Evolutionary conservation across 92 coral and sea anemone species (phyloP).

Genomic region (Siderastrea siderea): DNA sequence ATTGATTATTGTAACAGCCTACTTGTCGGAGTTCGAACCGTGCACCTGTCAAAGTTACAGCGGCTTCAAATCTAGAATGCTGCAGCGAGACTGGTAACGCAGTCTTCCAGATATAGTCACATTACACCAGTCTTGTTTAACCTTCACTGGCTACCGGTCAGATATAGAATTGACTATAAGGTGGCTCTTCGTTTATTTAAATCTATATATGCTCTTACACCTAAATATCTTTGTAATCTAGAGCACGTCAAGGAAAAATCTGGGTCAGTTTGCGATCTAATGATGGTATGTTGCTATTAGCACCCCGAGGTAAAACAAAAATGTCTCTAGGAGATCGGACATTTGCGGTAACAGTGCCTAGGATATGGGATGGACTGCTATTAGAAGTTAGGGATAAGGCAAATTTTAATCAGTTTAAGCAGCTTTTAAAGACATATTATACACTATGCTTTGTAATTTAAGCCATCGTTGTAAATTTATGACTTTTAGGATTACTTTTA

Average conservation of each 20-base stretch:
- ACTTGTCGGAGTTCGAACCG: not conserved
- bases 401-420: not conserved
- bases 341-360: not conserved
- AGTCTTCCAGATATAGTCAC: not conserved
- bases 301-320: not conserved
- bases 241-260: not conserved
- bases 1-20: not conserved
- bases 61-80: not conserved
- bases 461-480: too few species aligned
- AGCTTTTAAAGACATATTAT: not conserved
- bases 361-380: not conserved
- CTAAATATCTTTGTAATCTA: not conserved
- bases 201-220: not conserved
- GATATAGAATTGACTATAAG: not conserved
- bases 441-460: too few species aligned
- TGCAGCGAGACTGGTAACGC: not conserved
- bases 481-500: too few species aligned
- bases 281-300: not conserved
- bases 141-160: not conserved
- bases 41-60: not conserved
- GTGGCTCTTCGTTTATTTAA: not conserved
- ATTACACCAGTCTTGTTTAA: not conserved
- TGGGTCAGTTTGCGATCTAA: too few species aligned
- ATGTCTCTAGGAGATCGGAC: not conserved
- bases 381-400: not conserved